Evolutionary conservation across 2,888 invertebrate species (phyloP).

Genomic region (Pollenia labialis): DNA sequence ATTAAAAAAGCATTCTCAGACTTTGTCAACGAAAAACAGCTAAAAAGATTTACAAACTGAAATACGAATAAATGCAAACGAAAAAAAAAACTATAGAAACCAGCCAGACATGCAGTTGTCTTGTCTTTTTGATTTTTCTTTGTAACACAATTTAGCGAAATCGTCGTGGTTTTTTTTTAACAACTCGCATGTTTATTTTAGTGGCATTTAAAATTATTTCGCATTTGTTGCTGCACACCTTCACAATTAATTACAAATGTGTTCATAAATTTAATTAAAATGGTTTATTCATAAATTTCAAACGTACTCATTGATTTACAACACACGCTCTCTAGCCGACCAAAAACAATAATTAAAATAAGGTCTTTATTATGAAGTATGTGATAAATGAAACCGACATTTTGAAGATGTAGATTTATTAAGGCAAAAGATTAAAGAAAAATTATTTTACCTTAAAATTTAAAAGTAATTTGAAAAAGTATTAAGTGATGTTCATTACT

Average conservation of each 20-base stretch:
- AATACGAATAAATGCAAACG: background rate
- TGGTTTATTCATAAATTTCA: slow-evolving; percentile 63
- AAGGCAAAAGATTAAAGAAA: background rate
- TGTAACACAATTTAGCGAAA: slow-evolving; percentile 8
- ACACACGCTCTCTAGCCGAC: background rate
- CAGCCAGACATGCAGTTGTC: slow-evolving; percentile 63
- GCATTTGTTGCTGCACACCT: slow-evolving; percentile 56
- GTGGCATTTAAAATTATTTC: slow-evolving; percentile 52
- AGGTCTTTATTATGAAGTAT: slow-evolving; percentile 52
- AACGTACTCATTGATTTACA: slow-evolving; percentile 53
- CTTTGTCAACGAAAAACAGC: slow-evolving; percentile 45
- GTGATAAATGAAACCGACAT: background rate
- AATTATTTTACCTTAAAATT: too few species aligned
- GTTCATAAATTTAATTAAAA: slow-evolving; percentile 69
- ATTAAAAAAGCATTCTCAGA: slow-evolving; percentile 56
- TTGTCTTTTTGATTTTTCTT: slow-evolving; percentile 55
- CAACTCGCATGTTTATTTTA: slow-evolving; percentile 35
- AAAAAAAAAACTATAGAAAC: background rate
- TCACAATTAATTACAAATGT: slow-evolving; percentile 68
- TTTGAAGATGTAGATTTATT: background rate
- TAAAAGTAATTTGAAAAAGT: too few species aligned
- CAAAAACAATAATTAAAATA: background rate
- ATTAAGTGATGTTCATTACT: too few species aligned
- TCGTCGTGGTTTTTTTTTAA: slow-evolving; percentile 9
- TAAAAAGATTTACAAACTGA: slow-evolving; percentile 42